A percentile compares a stretch with the other conserved stretches of the same genome.
These are phyloP conservation scores for Xiphorhynchus elegans DNA, from an alignment of 2,113 vertebrate species.

Conservation along the genomic window DNA sequence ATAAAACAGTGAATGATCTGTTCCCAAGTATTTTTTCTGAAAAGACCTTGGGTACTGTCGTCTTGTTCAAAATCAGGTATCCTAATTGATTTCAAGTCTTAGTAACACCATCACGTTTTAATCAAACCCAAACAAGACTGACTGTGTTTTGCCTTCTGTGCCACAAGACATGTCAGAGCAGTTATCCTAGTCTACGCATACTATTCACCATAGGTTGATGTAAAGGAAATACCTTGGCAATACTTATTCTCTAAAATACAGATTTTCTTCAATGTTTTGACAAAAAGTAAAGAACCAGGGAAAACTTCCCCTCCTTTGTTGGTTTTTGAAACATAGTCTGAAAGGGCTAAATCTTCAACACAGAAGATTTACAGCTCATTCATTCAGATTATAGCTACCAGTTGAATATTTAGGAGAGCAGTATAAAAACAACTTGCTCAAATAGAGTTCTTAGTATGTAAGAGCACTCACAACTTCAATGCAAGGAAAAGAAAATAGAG, in stretches of 20 bases:
- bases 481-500: background rate
- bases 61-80: background rate
- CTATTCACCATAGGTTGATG: background rate
- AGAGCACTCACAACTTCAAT: background rate
- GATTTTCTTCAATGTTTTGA: background rate
- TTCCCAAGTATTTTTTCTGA: background rate
- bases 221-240: background rate
- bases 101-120: background rate
- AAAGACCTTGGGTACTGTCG: background rate
- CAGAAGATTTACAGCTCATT: background rate
- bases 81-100: background rate
- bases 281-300: background rate
- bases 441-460: background rate
- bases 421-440: background rate
- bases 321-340: background rate
- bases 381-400: constrained; percentile 7
- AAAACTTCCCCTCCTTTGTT: background rate
- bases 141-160: background rate
- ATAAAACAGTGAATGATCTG: background rate
- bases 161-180: background rate
- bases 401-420: background rate
- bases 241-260: background rate
- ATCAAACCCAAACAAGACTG: background rate
- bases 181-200: background rate
- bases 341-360: background rate